Base-by-base conservation (phyloP, 2,888 invertebrate genomes). In the Morpho achilles region DNA sequence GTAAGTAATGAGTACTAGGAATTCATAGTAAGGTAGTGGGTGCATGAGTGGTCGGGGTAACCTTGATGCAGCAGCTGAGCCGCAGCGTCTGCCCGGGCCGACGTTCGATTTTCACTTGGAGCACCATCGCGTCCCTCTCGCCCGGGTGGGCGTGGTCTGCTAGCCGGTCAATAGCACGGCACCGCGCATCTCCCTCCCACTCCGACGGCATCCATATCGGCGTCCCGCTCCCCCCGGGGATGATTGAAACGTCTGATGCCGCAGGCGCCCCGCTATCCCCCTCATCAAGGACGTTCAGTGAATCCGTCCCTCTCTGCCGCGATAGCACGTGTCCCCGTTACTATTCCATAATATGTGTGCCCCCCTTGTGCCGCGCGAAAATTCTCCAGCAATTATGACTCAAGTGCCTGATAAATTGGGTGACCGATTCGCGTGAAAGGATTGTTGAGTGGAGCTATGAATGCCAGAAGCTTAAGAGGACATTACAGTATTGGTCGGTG, bases 231-330 rank as follows among this genome's bases (percentile, higher is more conserved):
- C 76, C 84, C 73, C 82, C 76, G 82, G 89, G 89, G 87, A 90
- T 90, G 89, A 90, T 90, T 89, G 89, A 89, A 90, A 87, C 87
- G 90, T 89, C 87, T 88, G 87, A 87, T 85, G 89, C 90, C 90
- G 89, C 90, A 88, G 86, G 89, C 89, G 89, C 88, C 88, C 89
- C 89, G 79, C 86, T 79, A 85, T 76, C 85, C 87, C 87, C 87
- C 84, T 79, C 80, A 79, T 87, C 89, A 89, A 89, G 90, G 89
- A 89, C 90, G 88, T 88, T 88, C 88, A 90, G 89, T 90, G 89
- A 89, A 89, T 90, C 89, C 89, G 89, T 90, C 89, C 89, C 87
- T 84, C 88, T 89, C 89, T 87, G 89, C 85, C 85, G 86, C 84
- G 88, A 86, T 82, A 89, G 88, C 90, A 90, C 90, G 90, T 89